phyloP scores from a whole-genome alignment of 2,797 vertebrate genomes.

The Danio tinwini region DNA sequence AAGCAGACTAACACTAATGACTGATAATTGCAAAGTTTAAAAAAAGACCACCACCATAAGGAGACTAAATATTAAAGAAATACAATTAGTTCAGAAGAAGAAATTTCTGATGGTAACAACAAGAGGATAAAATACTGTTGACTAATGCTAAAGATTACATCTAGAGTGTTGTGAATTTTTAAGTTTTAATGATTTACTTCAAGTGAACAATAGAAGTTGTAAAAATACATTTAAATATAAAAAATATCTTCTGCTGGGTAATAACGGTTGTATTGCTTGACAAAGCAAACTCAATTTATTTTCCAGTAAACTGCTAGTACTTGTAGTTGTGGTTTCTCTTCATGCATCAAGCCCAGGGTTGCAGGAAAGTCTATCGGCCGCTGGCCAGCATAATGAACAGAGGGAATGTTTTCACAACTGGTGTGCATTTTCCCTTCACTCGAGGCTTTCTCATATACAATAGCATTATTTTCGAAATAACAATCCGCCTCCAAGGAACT shows the following conservation, averaged over 20 bases:
- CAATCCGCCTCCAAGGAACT: slow-evolving; percentile 36
- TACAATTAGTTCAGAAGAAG: neutral
- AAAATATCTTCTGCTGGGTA: neutral
- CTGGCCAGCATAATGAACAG: slow-evolving; percentile 54
- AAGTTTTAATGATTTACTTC: neutral
- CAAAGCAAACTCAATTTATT: neutral
- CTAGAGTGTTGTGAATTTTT: neutral
- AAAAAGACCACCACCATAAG: too few species aligned
- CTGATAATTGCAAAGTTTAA: too few species aligned
- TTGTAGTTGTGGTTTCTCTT: neutral
- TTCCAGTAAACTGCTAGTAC: neutral
- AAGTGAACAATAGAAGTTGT: neutral
- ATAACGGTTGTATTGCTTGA: neutral
- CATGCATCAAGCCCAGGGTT: neutral
- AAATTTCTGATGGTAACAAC: neutral
- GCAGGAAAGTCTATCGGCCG: slow-evolving; percentile 45
- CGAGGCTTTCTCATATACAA: slow-evolving; percentile 55
- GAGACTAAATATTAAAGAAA: neutral
- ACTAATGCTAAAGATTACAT: neutral
- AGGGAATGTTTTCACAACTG: slow-evolving; percentile 64
- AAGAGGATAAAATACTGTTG: neutral
- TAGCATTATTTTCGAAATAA: slow-evolving; percentile 55
- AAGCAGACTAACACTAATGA: too few species aligned
- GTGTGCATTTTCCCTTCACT: slow-evolving; percentile 54
- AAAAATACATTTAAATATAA: neutral